These are phyloP conservation scores for Magallana angulata DNA, from an alignment of 1,140 invertebrate genomes.

Conservation along the genomic window DNA sequence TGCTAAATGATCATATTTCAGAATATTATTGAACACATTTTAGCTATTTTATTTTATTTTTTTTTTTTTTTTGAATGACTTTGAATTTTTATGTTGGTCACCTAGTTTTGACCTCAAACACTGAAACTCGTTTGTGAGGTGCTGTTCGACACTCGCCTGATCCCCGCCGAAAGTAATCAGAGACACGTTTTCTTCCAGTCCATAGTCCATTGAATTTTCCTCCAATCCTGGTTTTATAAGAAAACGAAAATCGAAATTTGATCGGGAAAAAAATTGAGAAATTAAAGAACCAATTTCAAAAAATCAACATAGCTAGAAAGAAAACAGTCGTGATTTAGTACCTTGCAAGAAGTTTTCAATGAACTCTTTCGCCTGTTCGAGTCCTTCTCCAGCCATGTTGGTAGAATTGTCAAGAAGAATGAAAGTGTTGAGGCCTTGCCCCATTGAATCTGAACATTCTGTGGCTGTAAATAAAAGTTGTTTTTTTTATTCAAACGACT, in stretches of 20 bases:
- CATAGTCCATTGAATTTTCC: conserved; percentile 47
- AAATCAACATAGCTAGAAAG: too few relatives aligned
- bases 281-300: too few relatives aligned
- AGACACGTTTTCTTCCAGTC: conserved; percentile 61
- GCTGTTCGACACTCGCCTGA: conserved; percentile 50
- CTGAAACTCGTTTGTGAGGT: conserved; percentile 61
- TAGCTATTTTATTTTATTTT: too few relatives aligned
- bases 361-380: conserved; percentile 37
- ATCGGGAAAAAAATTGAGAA: too few relatives aligned
- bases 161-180: conserved; percentile 53
- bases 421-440: conserved; percentile 49
- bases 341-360: conserved; percentile 44
- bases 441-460: conserved; percentile 44
- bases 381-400: conserved; percentile 46
- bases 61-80: too few relatives aligned
- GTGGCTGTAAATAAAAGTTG: conserved; percentile 27
- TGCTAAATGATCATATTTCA: too few relatives aligned
- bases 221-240: conserved; percentile 52
- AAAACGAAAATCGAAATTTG: too few relatives aligned
- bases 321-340: not conserved
- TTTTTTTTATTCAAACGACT: too few relatives aligned
- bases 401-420: conserved; percentile 48
- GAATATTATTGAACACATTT: too few relatives aligned
- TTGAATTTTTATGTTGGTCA: not conserved
- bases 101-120: conserved; percentile 53